Conservation (phyloP, 1,140 invertebrate genomes). For the Drosophila paulistorum region DNA sequence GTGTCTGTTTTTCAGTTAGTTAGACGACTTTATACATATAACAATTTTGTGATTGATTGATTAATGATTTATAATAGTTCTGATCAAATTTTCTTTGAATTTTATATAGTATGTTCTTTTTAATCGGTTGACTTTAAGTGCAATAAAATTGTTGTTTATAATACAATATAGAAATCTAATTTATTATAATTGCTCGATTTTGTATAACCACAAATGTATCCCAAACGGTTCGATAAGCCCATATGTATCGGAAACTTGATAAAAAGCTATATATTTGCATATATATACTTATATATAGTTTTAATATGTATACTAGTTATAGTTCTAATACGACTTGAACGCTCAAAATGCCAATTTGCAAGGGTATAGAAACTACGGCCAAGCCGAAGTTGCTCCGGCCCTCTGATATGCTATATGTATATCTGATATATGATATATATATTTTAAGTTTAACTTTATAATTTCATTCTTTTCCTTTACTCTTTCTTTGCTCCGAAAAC, state of each 20-base stretch:
- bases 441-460: slow-evolving; percentile 4
- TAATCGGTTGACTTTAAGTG: slow-evolving; percentile 3
- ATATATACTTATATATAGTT: not conserved
- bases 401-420: not conserved
- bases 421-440: slow-evolving; percentile 20
- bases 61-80: too few species aligned
- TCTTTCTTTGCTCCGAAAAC: not conserved
- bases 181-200: not conserved
- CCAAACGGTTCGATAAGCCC: not conserved
- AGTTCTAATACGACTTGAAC: not conserved
- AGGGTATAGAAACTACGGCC: slow-evolving; percentile 3
- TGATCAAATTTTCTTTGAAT: too few species aligned
- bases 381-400: slow-evolving; percentile 11
- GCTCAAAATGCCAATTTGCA: slow-evolving; percentile 6
- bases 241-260: too few species aligned
- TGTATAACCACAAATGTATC: not conserved
- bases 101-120: not conserved
- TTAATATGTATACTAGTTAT: too few species aligned
- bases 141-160: slow-evolving; percentile 7
- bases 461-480: not conserved
- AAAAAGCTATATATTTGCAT: not conserved
- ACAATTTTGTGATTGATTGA: not conserved
- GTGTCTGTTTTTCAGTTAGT: not conserved
- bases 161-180: too few species aligned
- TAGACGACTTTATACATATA: not conserved